A percentile compares a stretch with the other conserved stretches of the same genome.
Conservation (phyloP, 2,888 invertebrate genomes). For the Xylophagus ater region DNA sequence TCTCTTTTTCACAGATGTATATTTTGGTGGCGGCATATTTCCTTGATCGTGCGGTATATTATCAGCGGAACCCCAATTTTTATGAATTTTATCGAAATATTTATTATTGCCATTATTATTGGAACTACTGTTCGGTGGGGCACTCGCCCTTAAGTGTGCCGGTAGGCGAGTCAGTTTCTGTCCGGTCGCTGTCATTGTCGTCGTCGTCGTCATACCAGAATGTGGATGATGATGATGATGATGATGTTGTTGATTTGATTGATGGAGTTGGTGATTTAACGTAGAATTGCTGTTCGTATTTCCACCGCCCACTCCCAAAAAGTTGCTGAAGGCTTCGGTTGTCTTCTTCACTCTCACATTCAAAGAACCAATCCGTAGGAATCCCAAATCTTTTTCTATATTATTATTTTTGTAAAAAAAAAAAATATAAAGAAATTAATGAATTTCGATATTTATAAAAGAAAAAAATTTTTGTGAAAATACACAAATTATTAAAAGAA, state of each 20-base stretch:
- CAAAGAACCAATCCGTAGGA: slow-evolving; percentile 82
- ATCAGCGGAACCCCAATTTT: slow-evolving; percentile 84
- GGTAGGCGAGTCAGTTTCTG: slow-evolving; percentile 22
- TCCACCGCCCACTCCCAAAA: slow-evolving; percentile 62
- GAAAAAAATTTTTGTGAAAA: slow-evolving; percentile 2
- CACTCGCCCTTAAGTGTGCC: slow-evolving; percentile 26
- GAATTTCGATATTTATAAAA: too few relatives aligned
- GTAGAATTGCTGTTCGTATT: slow-evolving; percentile 38
- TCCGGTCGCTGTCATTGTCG: slow-evolving; percentile 4
- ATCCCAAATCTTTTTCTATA: slow-evolving; percentile 78
- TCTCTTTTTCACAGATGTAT: slow-evolving; percentile 53
- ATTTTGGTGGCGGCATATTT: slow-evolving; percentile 64
- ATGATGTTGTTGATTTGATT: slow-evolving; percentile 37
- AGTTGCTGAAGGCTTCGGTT: slow-evolving; percentile 84
- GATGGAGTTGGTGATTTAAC: slow-evolving; percentile 42
- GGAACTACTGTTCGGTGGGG: slow-evolving; percentile 31
- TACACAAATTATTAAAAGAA: too few relatives aligned
- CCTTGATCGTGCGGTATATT: slow-evolving; percentile 57
- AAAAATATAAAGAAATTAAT: too few relatives aligned
- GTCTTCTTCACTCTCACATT: slow-evolving; percentile 88
- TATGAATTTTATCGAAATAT: slow-evolving; percentile 59
- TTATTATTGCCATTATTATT: slow-evolving; percentile 26
- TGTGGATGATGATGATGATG: slow-evolving; percentile 21
- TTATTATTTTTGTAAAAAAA: slow-evolving; percentile 4
- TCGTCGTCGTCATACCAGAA: slow-evolving; percentile 18